Evolutionary conservation across 2,888 invertebrate species (phyloP).

Genomic region (Drosophila glabriapex): DNA sequence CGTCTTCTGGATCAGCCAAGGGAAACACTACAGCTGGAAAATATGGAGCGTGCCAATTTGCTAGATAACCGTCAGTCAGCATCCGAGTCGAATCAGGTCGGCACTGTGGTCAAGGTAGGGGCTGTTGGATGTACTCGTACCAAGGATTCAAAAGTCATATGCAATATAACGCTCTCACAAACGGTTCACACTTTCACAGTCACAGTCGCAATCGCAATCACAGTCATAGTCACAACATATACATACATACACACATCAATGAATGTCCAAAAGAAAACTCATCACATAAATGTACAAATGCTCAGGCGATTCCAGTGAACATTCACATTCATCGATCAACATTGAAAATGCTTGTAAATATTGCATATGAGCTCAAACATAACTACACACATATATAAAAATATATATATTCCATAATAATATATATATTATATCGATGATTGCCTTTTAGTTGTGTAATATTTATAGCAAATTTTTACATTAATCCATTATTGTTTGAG

Average conservation of each 20-base stretch:
- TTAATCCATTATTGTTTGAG: constrained; percentile 51
- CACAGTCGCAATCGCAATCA: neutral
- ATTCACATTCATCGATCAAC: constrained; percentile 10
- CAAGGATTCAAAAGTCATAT: constrained; percentile 80
- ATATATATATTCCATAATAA: neutral
- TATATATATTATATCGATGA: constrained; percentile 15
- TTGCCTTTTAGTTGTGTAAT: constrained; percentile 28
- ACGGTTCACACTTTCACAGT: constrained; percentile 1
- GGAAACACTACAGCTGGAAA: constrained; percentile 89
- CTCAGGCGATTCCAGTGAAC: neutral
- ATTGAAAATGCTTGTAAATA: constrained; percentile 60
- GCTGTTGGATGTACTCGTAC: constrained; percentile 83
- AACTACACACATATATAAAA: constrained; percentile 2
- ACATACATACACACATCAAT: constrained; percentile 8
- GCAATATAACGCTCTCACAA: constrained; percentile 56
- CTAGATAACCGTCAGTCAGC: constrained; percentile 86
- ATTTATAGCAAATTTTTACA: constrained; percentile 30
- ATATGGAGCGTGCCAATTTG: constrained; percentile 87
- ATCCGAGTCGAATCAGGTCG: constrained; percentile 90
- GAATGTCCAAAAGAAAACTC: constrained; percentile 7
- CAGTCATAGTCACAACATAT: neutral
- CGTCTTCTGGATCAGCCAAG: constrained; percentile 90
- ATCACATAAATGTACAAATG: constrained; percentile 8
- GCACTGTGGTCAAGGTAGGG: constrained; percentile 95
- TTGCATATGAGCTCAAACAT: constrained; percentile 64